Percentiles rank a stretch among this genome's conserved stretches.
Evolutionary conservation across 2,797 vertebrate genomes (phyloP).

Genomic region (Sarcoramphus papa): DNA sequence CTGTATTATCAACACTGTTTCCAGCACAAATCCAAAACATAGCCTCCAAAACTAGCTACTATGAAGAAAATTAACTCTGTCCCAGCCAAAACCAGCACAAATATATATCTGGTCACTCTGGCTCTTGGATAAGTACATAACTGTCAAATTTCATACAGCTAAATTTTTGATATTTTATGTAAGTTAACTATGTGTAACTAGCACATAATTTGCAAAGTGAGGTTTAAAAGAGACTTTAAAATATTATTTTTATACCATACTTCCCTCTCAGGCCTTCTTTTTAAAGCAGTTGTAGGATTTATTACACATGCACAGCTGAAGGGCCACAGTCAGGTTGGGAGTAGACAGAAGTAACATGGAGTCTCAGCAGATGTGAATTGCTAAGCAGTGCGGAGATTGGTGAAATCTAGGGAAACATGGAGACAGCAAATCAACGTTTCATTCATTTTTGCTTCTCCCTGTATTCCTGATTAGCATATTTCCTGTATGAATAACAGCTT

Average conservation of each 20-base stretch:
- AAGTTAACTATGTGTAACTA: not conserved
- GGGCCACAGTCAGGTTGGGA: not conserved
- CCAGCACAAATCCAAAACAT: too few relatives aligned
- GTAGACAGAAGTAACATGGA: rapidly evolving
- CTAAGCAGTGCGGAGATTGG: not conserved
- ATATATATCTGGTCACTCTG: not conserved
- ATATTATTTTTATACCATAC: not conserved
- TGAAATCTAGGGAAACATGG: not conserved
- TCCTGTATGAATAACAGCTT: not conserved
- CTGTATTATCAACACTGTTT: too few relatives aligned
- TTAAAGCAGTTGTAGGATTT: not conserved
- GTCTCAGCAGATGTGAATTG: not conserved
- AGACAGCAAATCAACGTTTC: not conserved
- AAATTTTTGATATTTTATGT: not conserved
- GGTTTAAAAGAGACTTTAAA: not conserved
- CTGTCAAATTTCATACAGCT: not conserved
- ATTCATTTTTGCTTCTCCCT: not conserved
- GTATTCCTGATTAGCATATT: not conserved
- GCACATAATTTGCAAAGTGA: not conserved
- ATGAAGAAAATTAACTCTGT: too few relatives aligned
- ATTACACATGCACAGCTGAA: not conserved
- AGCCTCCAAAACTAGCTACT: too few relatives aligned
- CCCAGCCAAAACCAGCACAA: too few relatives aligned
- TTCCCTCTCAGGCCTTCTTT: not conserved
- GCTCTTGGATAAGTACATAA: not conserved